Percentiles rank a stretch among this genome's conserved stretches.
Conservation (phyloP, 1,140 invertebrate species). For the Drosophila gunungcola region DNA sequence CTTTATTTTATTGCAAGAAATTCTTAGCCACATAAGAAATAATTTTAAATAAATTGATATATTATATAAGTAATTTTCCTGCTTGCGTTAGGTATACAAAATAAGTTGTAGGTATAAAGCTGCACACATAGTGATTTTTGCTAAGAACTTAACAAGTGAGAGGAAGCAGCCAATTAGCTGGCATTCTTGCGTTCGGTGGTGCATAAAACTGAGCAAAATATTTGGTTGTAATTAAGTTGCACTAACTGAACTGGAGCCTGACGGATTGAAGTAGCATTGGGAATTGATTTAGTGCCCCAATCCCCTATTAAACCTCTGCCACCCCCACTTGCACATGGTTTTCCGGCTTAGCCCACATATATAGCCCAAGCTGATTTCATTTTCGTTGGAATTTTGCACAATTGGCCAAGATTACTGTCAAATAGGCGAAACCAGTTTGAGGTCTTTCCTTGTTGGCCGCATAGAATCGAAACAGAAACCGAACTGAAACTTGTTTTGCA, state of each 20-base stretch:
- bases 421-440: constrained; percentile 61
- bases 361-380: constrained; percentile 49
- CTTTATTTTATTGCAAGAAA: too few relatives aligned
- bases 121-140: not conserved
- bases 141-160: constrained; percentile 1
- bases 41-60: too few relatives aligned
- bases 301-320: not conserved
- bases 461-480: constrained; percentile 58
- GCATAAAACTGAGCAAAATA: constrained; percentile 62
- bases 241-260: constrained; percentile 52
- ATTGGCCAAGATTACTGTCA: constrained; percentile 59
- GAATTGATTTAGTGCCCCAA: constrained; percentile 29
- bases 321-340: constrained; percentile 39
- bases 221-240: constrained; percentile 54
- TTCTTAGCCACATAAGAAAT: too few relatives aligned
- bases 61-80: too few relatives aligned
- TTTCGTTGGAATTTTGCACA: constrained; percentile 80
- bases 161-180: constrained; percentile 16
- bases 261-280: constrained; percentile 31
- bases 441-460: constrained; percentile 74
- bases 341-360: constrained; percentile 32
- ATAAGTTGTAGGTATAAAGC: not conserved
- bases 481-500: constrained; percentile 58
- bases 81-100: not conserved
- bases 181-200: constrained; percentile 38